Percentiles rank a stretch among this genome's conserved stretches.
These are phyloP conservation scores for Choristoneura rosaceana DNA, from an alignment of 2,888 invertebrate species.

Conservation along the genomic window DNA sequence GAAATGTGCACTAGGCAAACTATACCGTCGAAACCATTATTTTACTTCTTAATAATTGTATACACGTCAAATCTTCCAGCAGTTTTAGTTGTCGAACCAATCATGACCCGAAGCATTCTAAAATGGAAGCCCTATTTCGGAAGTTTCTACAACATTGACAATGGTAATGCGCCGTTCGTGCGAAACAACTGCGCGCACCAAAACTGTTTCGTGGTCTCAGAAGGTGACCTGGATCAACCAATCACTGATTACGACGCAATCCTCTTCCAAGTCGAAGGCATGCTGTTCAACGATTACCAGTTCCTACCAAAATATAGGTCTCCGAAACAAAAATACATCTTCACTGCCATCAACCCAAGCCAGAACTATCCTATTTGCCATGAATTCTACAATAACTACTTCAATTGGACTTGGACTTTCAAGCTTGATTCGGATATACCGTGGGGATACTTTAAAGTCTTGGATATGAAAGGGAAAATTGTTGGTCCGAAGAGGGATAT, in stretches of 20 bases:
- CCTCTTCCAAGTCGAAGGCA: background rate
- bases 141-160: background rate
- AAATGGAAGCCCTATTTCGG: slow-evolving; percentile 5
- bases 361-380: slow-evolving; percentile 6
- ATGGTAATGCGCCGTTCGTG: background rate
- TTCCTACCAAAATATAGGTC: background rate
- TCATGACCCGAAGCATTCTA: background rate
- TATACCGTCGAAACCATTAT: background rate
- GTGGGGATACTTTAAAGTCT: background rate
- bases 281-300: background rate
- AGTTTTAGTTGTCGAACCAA: background rate
- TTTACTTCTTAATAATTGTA: background rate
- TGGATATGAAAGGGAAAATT: background rate
- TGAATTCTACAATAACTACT: background rate
- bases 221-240: background rate
- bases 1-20: background rate
- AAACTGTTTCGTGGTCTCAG: slow-evolving; percentile 7
- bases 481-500: background rate
- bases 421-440: background rate
- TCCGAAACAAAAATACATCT: slow-evolving; percentile 2
- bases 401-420: slow-evolving; percentile 11
- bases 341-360: background rate
- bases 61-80: background rate
- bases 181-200: background rate
- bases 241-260: slow-evolving; percentile 1